Percentiles rank a stretch among this genome's conserved stretches.
phyloP scores from a whole-genome alignment of 2,113 vertebrate genomes.

The Archilochus colubris region DNA sequence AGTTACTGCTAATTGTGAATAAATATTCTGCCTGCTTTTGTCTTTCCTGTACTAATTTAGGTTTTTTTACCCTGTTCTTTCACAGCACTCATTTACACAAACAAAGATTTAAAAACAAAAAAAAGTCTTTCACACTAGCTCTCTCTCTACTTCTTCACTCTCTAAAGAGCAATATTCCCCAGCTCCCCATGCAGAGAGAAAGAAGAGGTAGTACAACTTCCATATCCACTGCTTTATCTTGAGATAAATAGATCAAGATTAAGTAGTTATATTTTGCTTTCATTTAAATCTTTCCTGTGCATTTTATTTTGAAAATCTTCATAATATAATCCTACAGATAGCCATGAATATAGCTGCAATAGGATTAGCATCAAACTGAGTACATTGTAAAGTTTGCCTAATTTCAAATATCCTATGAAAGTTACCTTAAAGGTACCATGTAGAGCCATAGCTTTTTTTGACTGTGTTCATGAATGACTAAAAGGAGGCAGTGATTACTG shows the following conservation, averaged over 20 bases:
- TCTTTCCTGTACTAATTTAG: neutral
- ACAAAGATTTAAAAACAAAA: neutral
- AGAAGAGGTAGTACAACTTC: neutral
- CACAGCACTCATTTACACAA: neutral
- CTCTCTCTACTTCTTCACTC: neutral
- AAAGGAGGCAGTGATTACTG: neutral
- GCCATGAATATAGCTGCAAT: neutral
- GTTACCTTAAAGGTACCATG: neutral
- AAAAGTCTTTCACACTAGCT: neutral
- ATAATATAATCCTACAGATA: neutral
- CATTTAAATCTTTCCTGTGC: neutral
- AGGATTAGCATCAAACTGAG: neutral
- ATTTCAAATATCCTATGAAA: neutral
- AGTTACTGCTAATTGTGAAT: neutral
- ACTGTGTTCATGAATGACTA: neutral
- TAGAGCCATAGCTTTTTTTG: neutral
- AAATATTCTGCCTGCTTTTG: neutral
- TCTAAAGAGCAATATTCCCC: neutral
- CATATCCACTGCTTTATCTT: neutral
- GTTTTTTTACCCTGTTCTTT: neutral
- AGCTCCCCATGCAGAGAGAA: neutral
- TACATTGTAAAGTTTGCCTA: neutral
- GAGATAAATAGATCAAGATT: neutral
- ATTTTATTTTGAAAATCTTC: neutral
- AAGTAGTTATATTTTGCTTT: neutral